phyloP scores from a whole-genome alignment of 2,113 vertebrate species.

The Urocynchramus pylzowi region DNA sequence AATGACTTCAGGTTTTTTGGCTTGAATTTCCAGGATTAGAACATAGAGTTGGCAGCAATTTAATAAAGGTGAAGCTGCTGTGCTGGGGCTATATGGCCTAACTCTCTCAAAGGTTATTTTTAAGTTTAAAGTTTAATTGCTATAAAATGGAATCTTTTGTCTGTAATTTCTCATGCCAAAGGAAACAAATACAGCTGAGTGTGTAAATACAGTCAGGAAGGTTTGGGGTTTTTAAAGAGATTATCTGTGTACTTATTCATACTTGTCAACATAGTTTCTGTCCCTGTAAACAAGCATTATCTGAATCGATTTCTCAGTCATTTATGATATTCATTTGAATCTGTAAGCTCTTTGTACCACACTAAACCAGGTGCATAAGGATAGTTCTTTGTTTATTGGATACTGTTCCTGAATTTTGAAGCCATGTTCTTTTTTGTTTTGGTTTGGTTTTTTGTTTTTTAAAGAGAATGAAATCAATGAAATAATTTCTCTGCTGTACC shows the following conservation, averaged over 20 bases:
- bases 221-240: background rate
- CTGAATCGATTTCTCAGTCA: slow-evolving; percentile 3
- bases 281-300: slow-evolving; percentile 41
- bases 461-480: slow-evolving; percentile 19
- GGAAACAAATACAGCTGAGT: background rate
- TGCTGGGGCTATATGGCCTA: background rate
- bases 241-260: slow-evolving; percentile 15
- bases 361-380: background rate
- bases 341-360: slow-evolving; percentile 45
- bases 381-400: slow-evolving; percentile 15
- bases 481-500: slow-evolving; percentile 52
- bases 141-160: slow-evolving; percentile 11
- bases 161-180: slow-evolving; percentile 35
- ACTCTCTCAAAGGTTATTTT: background rate
- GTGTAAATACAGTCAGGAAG: slow-evolving; percentile 28
- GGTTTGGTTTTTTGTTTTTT: background rate
- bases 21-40: slow-evolving; percentile 8
- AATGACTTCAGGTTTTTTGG: background rate
- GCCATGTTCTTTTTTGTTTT: background rate
- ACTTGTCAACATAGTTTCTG: slow-evolving; percentile 16
- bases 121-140: background rate
- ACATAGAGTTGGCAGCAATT: background rate
- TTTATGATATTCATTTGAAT: slow-evolving; percentile 1
- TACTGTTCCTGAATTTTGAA: slow-evolving; percentile 41
- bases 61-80: background rate